Conservation (phyloP, 2,797 vertebrate species). For the Danio choprae region DNA sequence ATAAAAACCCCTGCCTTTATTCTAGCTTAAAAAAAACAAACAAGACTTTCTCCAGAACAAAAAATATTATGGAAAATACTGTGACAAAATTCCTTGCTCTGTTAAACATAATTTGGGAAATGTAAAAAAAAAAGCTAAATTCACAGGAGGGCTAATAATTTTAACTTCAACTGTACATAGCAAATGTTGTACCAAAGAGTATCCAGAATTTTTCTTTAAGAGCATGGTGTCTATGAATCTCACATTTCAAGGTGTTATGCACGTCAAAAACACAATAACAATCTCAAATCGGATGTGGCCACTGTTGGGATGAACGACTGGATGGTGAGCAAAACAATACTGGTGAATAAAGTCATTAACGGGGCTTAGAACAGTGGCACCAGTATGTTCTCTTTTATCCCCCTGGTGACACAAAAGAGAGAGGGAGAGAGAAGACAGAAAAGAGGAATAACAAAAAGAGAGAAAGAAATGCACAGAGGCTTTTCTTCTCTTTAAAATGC, state of each 20-base stretch:
- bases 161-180: too few relatives aligned
- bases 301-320: constrained; percentile 77
- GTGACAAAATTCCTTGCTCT: too few relatives aligned
- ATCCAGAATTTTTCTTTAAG: constrained; percentile 27
- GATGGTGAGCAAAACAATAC: constrained; percentile 82
- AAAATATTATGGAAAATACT: too few relatives aligned
- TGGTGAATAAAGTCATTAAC: constrained; percentile 89
- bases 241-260: constrained; percentile 93
- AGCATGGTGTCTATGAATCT: constrained; percentile 65
- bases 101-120: too few relatives aligned
- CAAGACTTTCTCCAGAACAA: too few relatives aligned
- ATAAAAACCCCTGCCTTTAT: too few relatives aligned
- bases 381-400: constrained; percentile 91
- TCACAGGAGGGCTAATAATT: too few relatives aligned
- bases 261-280: constrained; percentile 86
- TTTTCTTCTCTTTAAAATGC: constrained; percentile 94
- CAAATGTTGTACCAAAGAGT: too few relatives aligned
- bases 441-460: constrained; percentile 85
- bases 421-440: constrained; percentile 77
- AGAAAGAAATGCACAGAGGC: constrained; percentile 88
- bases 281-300: constrained; percentile 87
- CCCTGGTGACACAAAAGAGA: constrained; percentile 83
- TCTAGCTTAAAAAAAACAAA: too few relatives aligned
- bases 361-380: constrained; percentile 91
- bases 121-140: too few relatives aligned